A percentile compares a stretch with the other conserved stretches of the same genome.
phyloP scores from a whole-genome alignment of 2,113 vertebrate species.

The Anhinga anhinga region DNA sequence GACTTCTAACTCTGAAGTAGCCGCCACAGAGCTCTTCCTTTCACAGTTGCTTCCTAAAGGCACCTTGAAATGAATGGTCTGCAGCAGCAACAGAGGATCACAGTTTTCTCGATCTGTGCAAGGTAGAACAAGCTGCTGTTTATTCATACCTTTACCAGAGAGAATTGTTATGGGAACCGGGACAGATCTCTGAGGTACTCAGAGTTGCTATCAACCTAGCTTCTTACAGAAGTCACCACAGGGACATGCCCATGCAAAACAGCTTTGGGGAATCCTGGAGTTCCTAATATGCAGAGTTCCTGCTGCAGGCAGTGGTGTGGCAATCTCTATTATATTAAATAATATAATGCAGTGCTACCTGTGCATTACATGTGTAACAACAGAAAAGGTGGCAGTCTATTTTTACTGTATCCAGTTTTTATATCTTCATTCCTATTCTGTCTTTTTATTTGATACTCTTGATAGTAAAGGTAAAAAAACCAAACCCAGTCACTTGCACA shows the following conservation, averaged over 20 bases:
- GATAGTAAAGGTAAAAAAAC: background rate
- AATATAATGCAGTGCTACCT: background rate
- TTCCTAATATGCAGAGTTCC: background rate
- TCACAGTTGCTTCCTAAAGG: background rate
- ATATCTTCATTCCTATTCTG: background rate
- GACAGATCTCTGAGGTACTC: background rate
- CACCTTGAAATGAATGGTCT: background rate
- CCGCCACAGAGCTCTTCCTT: background rate
- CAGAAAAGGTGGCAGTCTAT: background rate
- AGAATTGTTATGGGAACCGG: background rate
- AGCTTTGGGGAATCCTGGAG: background rate
- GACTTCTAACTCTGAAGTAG: background rate
- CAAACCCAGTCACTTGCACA: background rate
- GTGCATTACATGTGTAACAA: background rate
- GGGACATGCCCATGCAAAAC: background rate
- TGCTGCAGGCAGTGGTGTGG: background rate
- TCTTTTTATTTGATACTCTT: background rate
- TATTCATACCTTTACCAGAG: background rate
- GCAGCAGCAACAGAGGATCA: background rate
- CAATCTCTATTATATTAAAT: background rate
- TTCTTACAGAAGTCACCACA: background rate
- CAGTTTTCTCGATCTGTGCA: background rate
- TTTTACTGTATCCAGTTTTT: background rate
- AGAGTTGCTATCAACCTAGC: rapidly evolving
- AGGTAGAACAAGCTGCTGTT: background rate